Conservation (phyloP, 2,113 vertebrate genomes). For the Tauraco erythrolophus region DNA sequence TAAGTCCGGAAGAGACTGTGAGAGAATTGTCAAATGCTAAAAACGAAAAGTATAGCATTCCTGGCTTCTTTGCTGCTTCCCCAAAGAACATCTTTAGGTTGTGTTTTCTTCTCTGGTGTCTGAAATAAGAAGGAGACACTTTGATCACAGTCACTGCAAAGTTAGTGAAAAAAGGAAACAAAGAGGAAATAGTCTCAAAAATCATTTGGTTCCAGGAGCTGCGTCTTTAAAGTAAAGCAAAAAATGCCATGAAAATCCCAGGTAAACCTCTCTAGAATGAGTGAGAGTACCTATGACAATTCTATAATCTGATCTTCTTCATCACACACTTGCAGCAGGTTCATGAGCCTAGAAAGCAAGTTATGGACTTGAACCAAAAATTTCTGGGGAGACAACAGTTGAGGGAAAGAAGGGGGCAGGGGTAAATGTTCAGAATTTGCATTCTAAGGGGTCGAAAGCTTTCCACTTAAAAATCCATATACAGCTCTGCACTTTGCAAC, state of each 20-base stretch:
- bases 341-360: background rate
- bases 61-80: background rate
- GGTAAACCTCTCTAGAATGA: background rate
- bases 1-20: background rate
- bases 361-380: background rate
- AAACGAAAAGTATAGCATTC: accelerated
- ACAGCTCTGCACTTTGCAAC: background rate
- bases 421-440: background rate
- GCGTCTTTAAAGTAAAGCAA: background rate
- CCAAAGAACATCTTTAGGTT: background rate
- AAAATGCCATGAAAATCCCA: background rate
- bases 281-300: background rate
- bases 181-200: background rate
- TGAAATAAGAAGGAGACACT: background rate
- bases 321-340: background rate
- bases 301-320: background rate
- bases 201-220: background rate
- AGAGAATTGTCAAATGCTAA: background rate
- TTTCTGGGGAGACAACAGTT: background rate
- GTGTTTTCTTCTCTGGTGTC: background rate
- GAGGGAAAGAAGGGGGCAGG: background rate
- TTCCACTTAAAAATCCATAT: background rate
- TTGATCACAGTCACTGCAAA: background rate
- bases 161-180: background rate
- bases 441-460: background rate